These are phyloP conservation scores for Proisotoma minuta DNA, from an alignment of 2,888 invertebrate genomes.

Conservation along the genomic window DNA sequence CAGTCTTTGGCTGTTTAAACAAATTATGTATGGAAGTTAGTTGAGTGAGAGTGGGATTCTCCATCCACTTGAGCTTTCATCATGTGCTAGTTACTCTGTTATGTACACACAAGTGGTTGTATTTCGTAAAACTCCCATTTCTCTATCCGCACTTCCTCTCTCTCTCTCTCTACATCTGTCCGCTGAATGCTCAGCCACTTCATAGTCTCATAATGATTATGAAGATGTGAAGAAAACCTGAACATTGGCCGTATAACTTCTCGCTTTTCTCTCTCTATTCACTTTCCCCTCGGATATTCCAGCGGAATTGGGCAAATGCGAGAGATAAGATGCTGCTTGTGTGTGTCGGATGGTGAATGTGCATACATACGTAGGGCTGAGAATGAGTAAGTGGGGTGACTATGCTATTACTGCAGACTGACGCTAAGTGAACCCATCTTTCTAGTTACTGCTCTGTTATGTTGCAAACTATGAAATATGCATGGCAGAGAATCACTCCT, in stretches of 20 bases:
- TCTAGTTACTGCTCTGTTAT: not conserved
- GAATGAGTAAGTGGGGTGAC: not conserved
- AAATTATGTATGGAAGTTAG: slow-evolving; percentile 35
- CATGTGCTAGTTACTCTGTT: not conserved
- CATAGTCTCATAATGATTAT: slow-evolving; percentile 14
- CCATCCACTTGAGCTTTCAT: not conserved
- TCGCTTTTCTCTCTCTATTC: too few species aligned
- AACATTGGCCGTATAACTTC: too few species aligned
- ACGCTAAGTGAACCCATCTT: not conserved
- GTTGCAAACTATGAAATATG: slow-evolving; percentile 14
- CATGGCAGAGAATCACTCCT: slow-evolving; percentile 4
- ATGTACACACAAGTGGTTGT: not conserved
- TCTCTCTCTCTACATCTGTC: slow-evolving; percentile 8
- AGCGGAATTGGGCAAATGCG: too few species aligned
- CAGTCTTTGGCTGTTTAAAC: slow-evolving; percentile 24
- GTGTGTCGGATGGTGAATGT: not conserved
- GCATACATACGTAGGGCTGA: not conserved
- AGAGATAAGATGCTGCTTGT: too few species aligned
- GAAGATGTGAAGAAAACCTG: slow-evolving; percentile 29
- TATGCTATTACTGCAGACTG: not conserved
- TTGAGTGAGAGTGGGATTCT: slow-evolving; percentile 1
- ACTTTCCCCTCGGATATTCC: too few species aligned
- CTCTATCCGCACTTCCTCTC: slow-evolving; percentile 5
- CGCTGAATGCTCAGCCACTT: slow-evolving; percentile 13
- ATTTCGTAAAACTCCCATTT: not conserved